Conservation (phyloP, 2,888 invertebrate species). For the Oscheius sp. region DNA sequence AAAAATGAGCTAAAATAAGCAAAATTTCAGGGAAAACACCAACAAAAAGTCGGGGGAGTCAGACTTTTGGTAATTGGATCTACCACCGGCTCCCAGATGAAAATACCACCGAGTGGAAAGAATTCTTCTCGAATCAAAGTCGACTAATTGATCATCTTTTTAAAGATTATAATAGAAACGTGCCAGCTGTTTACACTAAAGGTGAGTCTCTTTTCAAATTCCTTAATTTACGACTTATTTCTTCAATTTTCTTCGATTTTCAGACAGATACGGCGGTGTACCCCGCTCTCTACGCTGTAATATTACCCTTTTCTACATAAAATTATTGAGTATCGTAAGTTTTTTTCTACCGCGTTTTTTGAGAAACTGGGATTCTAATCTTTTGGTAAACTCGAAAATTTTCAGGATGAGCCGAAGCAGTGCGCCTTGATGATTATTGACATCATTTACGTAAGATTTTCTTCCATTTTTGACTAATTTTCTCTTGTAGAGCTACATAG, state of each 20-base stretch:
- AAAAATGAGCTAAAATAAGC: neutral
- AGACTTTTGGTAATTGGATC: neutral
- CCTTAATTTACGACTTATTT: too few relatives aligned
- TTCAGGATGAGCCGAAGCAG: slow-evolving; percentile 29
- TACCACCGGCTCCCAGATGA: neutral
- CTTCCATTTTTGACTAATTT: neutral
- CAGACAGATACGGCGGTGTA: slow-evolving; percentile 5
- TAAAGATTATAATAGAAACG: slow-evolving; percentile 16
- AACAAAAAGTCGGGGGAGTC: neutral
- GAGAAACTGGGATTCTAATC: neutral
- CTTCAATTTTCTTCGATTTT: too few relatives aligned
- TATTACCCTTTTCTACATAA: slow-evolving; percentile 13
- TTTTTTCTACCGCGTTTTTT: neutral
- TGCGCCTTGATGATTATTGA: slow-evolving; percentile 20
- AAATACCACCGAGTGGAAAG: neutral
- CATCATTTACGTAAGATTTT: slow-evolving; percentile 1
- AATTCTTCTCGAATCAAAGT: slow-evolving; percentile 15
- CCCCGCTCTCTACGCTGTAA: neutral
- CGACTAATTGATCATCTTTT: slow-evolving; percentile 12
- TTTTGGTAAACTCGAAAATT: neutral
- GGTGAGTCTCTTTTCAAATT: too few relatives aligned
- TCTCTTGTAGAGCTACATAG: neutral
- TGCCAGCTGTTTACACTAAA: slow-evolving; percentile 21
- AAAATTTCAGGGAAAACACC: neutral
- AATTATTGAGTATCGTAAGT: slow-evolving; percentile 19